These are phyloP conservation scores for Coregonus clupeaformis DNA, from an alignment of 2,113 vertebrate genomes.

Conservation along the genomic window DNA sequence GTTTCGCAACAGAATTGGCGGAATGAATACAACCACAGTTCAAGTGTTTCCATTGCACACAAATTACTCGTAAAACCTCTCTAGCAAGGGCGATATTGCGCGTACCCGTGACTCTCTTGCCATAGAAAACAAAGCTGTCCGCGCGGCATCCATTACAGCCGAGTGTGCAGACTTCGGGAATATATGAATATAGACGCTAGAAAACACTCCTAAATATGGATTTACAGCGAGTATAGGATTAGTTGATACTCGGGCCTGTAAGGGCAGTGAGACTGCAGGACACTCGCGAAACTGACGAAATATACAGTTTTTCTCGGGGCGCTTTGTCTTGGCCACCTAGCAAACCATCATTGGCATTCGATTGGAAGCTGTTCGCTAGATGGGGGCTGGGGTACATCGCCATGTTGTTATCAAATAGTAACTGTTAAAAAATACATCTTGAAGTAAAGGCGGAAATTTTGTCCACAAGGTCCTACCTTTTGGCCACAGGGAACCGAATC, in stretches of 20 bases:
- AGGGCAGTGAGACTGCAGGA: conserved; percentile 57
- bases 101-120: conserved; percentile 65
- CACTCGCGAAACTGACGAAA: conserved; percentile 56
- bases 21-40: neutral
- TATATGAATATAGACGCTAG: conserved; percentile 46
- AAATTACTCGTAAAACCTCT: conserved; percentile 36
- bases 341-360: conserved; percentile 67
- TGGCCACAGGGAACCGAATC: conserved; percentile 66
- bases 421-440: conserved; percentile 59
- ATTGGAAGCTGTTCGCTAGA: conserved; percentile 62
- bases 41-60: neutral
- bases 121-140: conserved; percentile 79
- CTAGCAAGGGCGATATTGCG: conserved; percentile 58
- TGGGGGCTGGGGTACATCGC: conserved; percentile 62
- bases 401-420: conserved; percentile 72
- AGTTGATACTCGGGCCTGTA: conserved; percentile 56
- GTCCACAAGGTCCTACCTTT: conserved; percentile 56
- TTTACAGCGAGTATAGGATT: conserved; percentile 66
- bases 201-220: conserved; percentile 66
- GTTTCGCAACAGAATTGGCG: no score
- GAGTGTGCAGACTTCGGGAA: conserved; percentile 59
- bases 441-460: conserved; percentile 51
- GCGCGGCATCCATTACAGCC: conserved; percentile 71
- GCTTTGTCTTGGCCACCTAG: conserved; percentile 75
- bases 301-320: conserved; percentile 55